Percentiles rank a stretch among this genome's conserved stretches.
Evolutionary conservation across 2,113 vertebrate species (phyloP).

Genomic region (Meleagris gallopavo): DNA sequence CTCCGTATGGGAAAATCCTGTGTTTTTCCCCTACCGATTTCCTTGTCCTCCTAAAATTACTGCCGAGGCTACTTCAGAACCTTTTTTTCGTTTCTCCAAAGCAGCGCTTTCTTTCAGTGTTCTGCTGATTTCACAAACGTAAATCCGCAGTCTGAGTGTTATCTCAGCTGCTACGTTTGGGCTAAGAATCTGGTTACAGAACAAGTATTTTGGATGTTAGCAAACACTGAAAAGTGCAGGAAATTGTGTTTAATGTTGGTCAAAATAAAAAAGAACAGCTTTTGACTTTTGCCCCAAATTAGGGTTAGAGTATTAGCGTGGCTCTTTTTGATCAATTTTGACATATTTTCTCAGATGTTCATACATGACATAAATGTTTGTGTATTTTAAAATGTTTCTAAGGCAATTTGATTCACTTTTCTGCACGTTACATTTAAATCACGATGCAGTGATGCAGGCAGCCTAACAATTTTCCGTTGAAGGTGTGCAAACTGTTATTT

Average conservation of each 20-base stretch:
- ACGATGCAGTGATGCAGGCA: background rate
- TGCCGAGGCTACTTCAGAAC: background rate
- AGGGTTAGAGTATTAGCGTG: no score
- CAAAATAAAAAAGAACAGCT: no score
- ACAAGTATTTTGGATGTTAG: no score
- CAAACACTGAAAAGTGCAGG: background rate
- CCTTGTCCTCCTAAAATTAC: background rate
- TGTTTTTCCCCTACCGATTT: background rate
- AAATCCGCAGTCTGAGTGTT: background rate
- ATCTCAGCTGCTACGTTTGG: background rate
- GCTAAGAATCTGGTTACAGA: background rate
- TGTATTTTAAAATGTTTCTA: background rate
- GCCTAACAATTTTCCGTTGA: slow-evolving; percentile 53
- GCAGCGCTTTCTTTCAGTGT: background rate
- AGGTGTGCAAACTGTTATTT: slow-evolving; percentile 20
- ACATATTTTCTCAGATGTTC: no score
- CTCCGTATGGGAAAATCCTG: background rate
- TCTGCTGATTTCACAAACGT: background rate
- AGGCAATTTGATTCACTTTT: background rate
- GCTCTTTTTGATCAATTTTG: no score
- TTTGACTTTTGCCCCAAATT: no score
- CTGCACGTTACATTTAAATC: background rate
- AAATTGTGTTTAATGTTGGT: no score
- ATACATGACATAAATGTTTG: no score
- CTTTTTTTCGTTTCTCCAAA: background rate